Base-by-base conservation (phyloP, 2,888 invertebrate species). In the Abrostola triplasia region DNA sequence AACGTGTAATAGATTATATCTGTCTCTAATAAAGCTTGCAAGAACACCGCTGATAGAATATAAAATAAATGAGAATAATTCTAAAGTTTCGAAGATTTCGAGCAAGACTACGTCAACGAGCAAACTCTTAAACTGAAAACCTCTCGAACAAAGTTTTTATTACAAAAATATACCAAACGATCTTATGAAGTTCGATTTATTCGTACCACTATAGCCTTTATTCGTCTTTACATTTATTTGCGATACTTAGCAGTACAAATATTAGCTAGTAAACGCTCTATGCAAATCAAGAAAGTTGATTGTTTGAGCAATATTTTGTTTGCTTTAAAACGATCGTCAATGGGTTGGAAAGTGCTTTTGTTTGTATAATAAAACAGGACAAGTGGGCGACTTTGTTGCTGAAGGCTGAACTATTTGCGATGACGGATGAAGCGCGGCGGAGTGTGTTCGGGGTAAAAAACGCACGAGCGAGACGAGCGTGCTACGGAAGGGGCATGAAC, bases 221-320 rank as follows among this genome's bases (percentile, higher is more conserved):
- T 71, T 67, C 67, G 62, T 59, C 40, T 36, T 47, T 64, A 58
- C 71, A 65, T 70, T 70, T 76, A 70, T 67, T 67, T 51, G 70
- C 64, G 59, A 73, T 62, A 66, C 76, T 67, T 66, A 77, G 50
- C 59, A 58, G 63, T 54, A 53, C 64, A 73, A 77, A 79, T 65
- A 77, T 63, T 62, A 64, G 70, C 64, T 36, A 73, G 66, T 65
- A 79, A 77, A 73, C 57, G 56, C 64, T 58, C 54, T 67, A 66
- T 57, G 67, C 70, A 76, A 79, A 79, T 62, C 58, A 40, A 64
- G 44, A 47, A 47, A 50, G 62, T 57, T 61, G 63, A 76, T 77
- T 76, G 70, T 67, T 73, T 73, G 67, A 65, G 56, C 56, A 65
- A 76, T 67, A 52, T 64, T 69, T 69, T 77, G 59, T 79, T 79